Conservation (phyloP, 2,797 vertebrate species). For the Danio choprae region DNA sequence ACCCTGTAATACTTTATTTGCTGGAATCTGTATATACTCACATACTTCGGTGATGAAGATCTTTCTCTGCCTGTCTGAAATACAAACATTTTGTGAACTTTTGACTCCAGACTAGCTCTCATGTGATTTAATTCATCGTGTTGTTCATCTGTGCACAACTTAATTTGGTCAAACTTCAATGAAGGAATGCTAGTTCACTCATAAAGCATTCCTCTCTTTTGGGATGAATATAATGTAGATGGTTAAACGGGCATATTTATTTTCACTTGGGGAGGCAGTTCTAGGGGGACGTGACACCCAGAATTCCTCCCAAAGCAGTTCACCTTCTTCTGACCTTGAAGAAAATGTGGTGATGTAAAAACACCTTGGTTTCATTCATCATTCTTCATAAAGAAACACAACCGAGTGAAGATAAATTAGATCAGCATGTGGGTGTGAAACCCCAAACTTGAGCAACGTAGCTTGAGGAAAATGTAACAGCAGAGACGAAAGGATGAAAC, state of each 20-base stretch:
- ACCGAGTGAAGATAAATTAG: background rate
- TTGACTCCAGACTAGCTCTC: constrained; percentile 35
- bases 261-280: background rate
- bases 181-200: constrained; percentile 13
- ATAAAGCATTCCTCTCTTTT: constrained; percentile 15
- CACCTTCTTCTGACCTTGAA: constrained; percentile 12
- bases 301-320: background rate
- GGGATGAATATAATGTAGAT: background rate
- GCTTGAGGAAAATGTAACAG: constrained; percentile 11
- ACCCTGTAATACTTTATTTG: background rate
- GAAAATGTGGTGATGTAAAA: constrained; percentile 1
- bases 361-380: constrained; percentile 1
- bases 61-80: constrained; percentile 19
- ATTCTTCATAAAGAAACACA: background rate
- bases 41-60: constrained; percentile 16
- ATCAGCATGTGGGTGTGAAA: constrained; percentile 32
- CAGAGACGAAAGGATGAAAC: constrained; percentile 1
- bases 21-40: constrained; percentile 33
- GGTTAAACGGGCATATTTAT: constrained; percentile 5
- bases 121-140: constrained; percentile 42
- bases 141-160: background rate
- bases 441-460: background rate
- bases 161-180: constrained; percentile 21
- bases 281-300: background rate
- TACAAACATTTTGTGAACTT: constrained; percentile 41